A percentile compares a stretch with the other conserved stretches of the same genome.
Conservation (phyloP, 2,888 invertebrate genomes). For the Spilosoma lubricipeda region DNA sequence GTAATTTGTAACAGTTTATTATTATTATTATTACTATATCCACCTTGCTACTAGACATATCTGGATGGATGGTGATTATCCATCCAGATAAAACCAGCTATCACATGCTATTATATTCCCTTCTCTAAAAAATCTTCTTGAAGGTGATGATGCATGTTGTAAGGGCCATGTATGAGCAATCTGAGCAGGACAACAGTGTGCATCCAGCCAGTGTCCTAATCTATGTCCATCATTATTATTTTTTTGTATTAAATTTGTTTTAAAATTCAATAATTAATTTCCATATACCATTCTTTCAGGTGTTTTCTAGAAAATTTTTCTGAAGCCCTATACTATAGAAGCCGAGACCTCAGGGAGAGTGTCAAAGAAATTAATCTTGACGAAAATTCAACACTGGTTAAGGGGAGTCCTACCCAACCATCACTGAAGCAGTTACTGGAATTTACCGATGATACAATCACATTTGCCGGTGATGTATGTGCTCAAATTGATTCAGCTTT, state of each 20-base stretch:
- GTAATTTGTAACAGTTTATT: no score
- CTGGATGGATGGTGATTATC: no score
- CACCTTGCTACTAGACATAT: no score
- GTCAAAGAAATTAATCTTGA: constrained; percentile 65
- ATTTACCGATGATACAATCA: constrained; percentile 71
- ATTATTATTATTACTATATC: no score
- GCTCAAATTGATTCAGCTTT: constrained; percentile 74
- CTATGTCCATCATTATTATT: not conserved
- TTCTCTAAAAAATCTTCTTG: no score
- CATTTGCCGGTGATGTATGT: constrained; percentile 73
- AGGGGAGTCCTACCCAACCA: constrained; percentile 75
- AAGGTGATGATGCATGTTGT: no score
- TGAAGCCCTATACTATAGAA: constrained; percentile 71
- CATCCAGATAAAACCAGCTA: no score
- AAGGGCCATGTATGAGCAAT: no score
- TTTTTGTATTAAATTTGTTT: not conserved
- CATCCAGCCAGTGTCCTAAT: no score
- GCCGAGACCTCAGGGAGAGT: constrained; percentile 64
- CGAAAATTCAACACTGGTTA: constrained; percentile 59
- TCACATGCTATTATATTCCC: no score
- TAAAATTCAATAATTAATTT: not conserved
- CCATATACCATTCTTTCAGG: constrained; percentile 59
- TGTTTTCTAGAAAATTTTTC: constrained; percentile 70
- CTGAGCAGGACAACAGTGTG: no score
- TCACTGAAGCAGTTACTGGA: constrained; percentile 68